Base-by-base conservation (phyloP, 2,888 invertebrate species). In the Rhingia rostrata region DNA sequence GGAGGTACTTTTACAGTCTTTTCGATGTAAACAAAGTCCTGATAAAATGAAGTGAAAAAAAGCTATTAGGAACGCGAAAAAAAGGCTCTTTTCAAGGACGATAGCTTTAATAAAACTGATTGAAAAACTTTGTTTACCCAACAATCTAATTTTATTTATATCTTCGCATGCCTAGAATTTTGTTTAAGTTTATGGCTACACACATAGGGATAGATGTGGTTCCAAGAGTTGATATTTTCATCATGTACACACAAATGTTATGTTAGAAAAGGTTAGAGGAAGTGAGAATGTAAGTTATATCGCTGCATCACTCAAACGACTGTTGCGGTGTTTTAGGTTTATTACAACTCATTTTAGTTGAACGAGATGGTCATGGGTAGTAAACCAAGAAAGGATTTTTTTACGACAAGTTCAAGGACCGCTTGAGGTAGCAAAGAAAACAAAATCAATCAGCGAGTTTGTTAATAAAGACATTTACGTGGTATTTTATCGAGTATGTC, bases 71-170 rank as follows among this genome's bases (percentile, higher is more conserved):
- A 33, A 30, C 4, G 43, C 2, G 35, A 7, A 2, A 9, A 22
- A 32, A 9, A 4, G 12, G 7, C 4, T 2, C 5, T 33, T 22
- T 45, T 22, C 33, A 56, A 69, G 58, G 45, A 30, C 45, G n/a
- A 10, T 10, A 6, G 12, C 12, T 14, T 33, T 10, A 58, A 14
- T 66, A 30, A 33, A 74, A 74, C 64, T 58, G 64, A 74, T 74
- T 74, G 64, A 56, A 74, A 74, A 74, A 74, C 73, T 74, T 64
- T 35, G 56, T 66, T 66, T 41, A 33, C 54, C 9, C 12, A 63
- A 64, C 32, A 63, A 63, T 73, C 63, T 64, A 32, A 41, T 64
- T 56, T 64, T 41, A 41, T 74, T 43, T 64, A 64, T 49, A 47
- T 56, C 49, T 64, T 74, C 49, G 54, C 64, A 64, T 64, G 64